Evolutionary conservation across 2,888 invertebrate species (phyloP), one percentile per base, ranked within the genome.

Genomic region (Lissocephala sabroskyi): DNA sequence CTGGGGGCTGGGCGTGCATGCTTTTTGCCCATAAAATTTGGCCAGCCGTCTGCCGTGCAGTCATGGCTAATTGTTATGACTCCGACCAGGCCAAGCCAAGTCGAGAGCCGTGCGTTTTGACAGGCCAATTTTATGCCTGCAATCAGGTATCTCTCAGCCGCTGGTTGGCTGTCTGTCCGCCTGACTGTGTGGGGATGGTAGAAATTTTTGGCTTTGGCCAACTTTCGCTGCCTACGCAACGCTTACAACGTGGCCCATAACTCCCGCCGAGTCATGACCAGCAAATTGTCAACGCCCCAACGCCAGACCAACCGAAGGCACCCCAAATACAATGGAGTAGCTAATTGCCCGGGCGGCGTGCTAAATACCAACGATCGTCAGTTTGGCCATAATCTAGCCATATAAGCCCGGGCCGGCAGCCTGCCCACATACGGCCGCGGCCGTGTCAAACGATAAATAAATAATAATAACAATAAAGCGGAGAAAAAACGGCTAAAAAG

Each of bases 311-410:
- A 7, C 23, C 23, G 23, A 23, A n/a, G 4, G 4, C 23, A 23
- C 4, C 7, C 11, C 30, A 10, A 30, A 37, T 53, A 53, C 53
- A 53, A 59, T 58, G 59, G 56, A 30, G 54, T 41, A 56, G 51
- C 65, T 68, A 73, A 66, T 66, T 73, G 73, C 61, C 56, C 58
- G 65, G 54, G 74, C 65, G 49, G 73, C 44, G 50, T 37, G 54
- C 70, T 62, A 76, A 76, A 75, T 68, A 55, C 59, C 49, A 53
- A 40, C 42, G 52, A 23, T 30, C n/a, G 30, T 10, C n/a, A 7
- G n/a, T 30, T 30, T 30, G 37, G 37, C 44, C 62, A 59, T 68
- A 65, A 68, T 68, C 65, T 62, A 49, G 29, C 56, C 65, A 59
- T 56, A 65, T 73, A 65, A 52, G 23, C 3, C 23, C 4, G 7